These are phyloP conservation scores for Elegia similella DNA, from an alignment of 2,888 invertebrate genomes.

Conservation along the genomic window DNA sequence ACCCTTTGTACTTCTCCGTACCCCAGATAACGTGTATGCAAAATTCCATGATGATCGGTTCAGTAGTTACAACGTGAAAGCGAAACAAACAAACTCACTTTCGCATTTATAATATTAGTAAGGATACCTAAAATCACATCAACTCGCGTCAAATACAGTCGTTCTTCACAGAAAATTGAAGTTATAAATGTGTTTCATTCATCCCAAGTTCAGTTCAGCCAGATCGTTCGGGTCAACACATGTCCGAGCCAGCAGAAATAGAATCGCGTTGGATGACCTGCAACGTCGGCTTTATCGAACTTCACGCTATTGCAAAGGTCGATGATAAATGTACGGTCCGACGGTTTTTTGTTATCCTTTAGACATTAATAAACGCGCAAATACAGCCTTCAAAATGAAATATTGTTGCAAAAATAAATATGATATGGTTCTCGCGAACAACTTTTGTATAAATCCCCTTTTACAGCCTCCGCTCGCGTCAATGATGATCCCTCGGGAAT, in stretches of 20 bases:
- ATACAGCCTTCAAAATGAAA: slow-evolving; percentile 3
- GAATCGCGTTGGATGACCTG: background rate
- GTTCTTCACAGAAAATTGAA: background rate
- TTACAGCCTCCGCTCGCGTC: no score
- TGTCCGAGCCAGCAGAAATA: slow-evolving; percentile 1
- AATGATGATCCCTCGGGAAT: no score
- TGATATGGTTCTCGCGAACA: no score
- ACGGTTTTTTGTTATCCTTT: slow-evolving; percentile 1
- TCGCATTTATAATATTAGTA: no score
- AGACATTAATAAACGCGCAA: slow-evolving; percentile 3
- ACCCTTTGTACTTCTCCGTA: no score
- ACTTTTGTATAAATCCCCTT: no score
- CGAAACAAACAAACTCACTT: no score
- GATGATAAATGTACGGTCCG: slow-evolving; percentile 6
- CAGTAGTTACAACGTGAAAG: no score
- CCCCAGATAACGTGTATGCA: no score
- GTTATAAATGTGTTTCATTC: background rate
- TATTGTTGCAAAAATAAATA: slow-evolving; percentile 19
- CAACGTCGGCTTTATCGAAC: slow-evolving; percentile 3
- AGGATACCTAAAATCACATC: no score
- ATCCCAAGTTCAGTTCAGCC: background rate
- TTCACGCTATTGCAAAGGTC: slow-evolving; percentile 5
- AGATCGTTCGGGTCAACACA: slow-evolving; percentile 1
- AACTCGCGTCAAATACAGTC: background rate
- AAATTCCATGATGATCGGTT: no score